Percentiles rank a stretch among this genome's conserved stretches.
phyloP scores from a whole-genome alignment of 1,140 invertebrate genomes.

The Samia ricini region DNA sequence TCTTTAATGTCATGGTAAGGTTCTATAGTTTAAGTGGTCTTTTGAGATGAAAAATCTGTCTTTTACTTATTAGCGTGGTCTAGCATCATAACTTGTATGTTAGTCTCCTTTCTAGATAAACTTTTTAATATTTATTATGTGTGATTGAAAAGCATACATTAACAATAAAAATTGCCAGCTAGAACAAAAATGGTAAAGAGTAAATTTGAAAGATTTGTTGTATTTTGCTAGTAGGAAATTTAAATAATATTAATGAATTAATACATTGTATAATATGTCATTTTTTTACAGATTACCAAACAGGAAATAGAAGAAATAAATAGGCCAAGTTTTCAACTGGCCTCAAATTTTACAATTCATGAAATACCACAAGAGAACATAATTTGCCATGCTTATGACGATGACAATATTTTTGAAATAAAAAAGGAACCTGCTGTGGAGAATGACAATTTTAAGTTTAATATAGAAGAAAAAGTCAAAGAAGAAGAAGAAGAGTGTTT shows the following conservation, averaged over 20 bases:
- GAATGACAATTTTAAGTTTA: neutral
- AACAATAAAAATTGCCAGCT: too few relatives aligned
- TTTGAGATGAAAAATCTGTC: too few relatives aligned
- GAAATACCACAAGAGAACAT: conserved; percentile 2
- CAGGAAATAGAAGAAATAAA: neutral
- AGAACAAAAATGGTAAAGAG: too few relatives aligned
- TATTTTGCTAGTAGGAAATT: too few relatives aligned
- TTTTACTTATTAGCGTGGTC: too few relatives aligned
- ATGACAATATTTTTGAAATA: neutral
- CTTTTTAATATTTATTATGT: too few relatives aligned
- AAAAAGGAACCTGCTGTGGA: neutral
- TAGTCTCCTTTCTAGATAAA: too few relatives aligned
- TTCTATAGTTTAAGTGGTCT: neutral
- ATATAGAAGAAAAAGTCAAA: conserved; percentile 8
- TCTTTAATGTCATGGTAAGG: neutral
- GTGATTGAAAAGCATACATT: too few relatives aligned
- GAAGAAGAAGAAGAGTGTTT: conserved; percentile 16
- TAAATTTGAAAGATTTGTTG: too few relatives aligned
- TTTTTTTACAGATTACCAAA: conserved; percentile 6
- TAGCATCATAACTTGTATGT: too few relatives aligned
- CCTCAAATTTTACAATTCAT: neutral
- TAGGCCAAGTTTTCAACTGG: neutral
- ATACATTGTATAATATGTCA: too few relatives aligned
- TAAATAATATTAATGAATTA: too few relatives aligned
- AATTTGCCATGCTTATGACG: neutral